Conservation (phyloP, 2,113 vertebrate genomes). For the Gopherus evgoodei region DNA sequence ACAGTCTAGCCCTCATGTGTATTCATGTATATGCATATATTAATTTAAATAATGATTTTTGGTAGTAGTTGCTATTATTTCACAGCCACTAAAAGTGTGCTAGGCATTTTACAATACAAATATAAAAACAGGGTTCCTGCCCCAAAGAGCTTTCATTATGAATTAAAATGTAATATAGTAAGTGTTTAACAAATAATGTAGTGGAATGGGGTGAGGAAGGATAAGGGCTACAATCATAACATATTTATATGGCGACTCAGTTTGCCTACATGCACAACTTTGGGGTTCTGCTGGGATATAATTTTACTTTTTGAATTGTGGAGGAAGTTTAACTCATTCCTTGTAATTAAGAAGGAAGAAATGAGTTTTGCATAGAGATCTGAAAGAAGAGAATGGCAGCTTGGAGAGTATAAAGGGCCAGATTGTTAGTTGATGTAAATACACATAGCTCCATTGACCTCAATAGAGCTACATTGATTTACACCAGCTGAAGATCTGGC, state of each 20-base stretch:
- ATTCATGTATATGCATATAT: background rate
- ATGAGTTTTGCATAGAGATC: background rate
- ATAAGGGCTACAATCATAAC: accelerated
- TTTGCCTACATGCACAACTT: background rate
- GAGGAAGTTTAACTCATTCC: background rate
- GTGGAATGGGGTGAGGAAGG: background rate
- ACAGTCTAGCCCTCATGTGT: background rate
- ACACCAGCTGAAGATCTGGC: background rate
- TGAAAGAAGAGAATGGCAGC: background rate
- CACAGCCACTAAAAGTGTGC: background rate
- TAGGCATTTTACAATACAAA: background rate
- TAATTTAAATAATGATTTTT: background rate
- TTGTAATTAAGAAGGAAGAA: background rate
- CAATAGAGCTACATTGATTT: background rate
- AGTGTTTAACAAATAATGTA: background rate
- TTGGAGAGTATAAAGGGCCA: background rate
- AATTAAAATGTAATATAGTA: background rate
- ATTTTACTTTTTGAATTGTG: background rate
- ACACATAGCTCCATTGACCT: background rate
- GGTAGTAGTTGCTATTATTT: background rate
- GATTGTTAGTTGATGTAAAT: background rate
- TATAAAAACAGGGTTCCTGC: background rate
- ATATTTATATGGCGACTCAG: background rate
- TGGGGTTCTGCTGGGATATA: background rate
- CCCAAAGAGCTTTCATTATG: background rate